Evolutionary conservation across 2,888 invertebrate genomes (phyloP), one percentile per base, ranked within the genome.

Genomic region (Morpho helenor): DNA sequence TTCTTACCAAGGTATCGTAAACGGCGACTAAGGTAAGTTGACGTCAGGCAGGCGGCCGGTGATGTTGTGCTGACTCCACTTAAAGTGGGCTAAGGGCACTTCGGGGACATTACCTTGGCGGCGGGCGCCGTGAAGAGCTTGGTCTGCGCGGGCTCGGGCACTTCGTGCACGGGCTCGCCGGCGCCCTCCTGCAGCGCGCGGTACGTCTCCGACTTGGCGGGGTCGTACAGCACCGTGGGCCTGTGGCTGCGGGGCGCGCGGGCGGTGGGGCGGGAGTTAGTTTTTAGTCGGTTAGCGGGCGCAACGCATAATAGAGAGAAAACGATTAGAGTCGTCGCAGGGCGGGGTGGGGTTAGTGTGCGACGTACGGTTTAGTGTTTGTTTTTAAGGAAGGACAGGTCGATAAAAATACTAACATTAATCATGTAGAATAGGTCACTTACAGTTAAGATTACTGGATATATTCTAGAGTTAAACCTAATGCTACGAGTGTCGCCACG

Each of bases 191-290:
- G 95, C 66, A 97, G 93, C 75, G 95, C 96, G 91, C 94, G 95
- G 93, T 93, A 96, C 60, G 97, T 96, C 85, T 96, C 96, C 79
- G 96, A 97, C 91, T 95, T 94, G 81, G 95, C 94, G 70, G 97
- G 97, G 92, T 97, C 96, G 92, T 95, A 97, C 80, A 92, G 93
- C 80, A 94, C 86, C 68, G 95, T 94, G 83, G 94, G 94, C 92
- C 93, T 94, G 83, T 89, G 85, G 75, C 92, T 92, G 82, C 71
- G 60, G 62, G 59, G 46, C 51, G 47, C 22, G 43, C 48, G 50
- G 64, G 68, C 68, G 72, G 72, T 72, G 80, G 83, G 79, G 72
- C 76, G 82, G 79, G 72, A 77, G 84, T 87, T 86, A 89, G 88
- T 78, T 71, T 81, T 88, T 87, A 88, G 88, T 85, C 84, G 82